A percentile compares a stretch with the other conserved stretches of the same genome.
Conservation (phyloP, 2,888 invertebrate genomes). For the Trissolcus brochymenae region DNA sequence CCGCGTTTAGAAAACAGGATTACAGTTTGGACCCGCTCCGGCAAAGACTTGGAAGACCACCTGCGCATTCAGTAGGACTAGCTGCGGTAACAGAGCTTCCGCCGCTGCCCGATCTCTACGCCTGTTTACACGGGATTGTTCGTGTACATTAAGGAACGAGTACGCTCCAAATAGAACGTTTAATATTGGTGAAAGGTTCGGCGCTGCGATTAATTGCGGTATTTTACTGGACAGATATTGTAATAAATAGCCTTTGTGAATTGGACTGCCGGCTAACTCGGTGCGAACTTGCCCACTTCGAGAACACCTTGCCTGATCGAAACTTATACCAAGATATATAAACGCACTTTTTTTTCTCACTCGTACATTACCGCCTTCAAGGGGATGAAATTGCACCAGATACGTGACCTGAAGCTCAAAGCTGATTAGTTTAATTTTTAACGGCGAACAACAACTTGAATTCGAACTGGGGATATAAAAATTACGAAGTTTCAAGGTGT, state of each 20-base stretch:
- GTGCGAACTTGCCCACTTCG: constrained; percentile 1
- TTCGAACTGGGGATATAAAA: neutral
- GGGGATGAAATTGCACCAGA: constrained; percentile 10
- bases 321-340: constrained; percentile 13
- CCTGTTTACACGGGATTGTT: constrained; percentile 21
- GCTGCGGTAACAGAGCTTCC: constrained; percentile 35
- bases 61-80: constrained; percentile 47
- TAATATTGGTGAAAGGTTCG: constrained; percentile 42
- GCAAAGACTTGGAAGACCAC: constrained; percentile 52
- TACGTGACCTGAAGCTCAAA: constrained; percentile 21
- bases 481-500: too few species aligned
- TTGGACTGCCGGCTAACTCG: constrained; percentile 6
- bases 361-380: constrained; percentile 8
- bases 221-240: constrained; percentile 41
- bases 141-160: constrained; percentile 35
- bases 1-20: constrained; percentile 74
- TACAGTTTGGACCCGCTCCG: constrained; percentile 66
- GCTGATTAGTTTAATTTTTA: constrained; percentile 18
- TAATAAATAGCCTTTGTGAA: constrained; percentile 38
- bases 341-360: constrained; percentile 32
- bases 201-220: constrained; percentile 40
- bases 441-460: constrained; percentile 1
- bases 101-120: constrained; percentile 4
- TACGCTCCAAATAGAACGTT: constrained; percentile 18
- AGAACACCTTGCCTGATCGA: constrained; percentile 1